A percentile compares a stretch with the other conserved stretches of the same genome.
Evolutionary conservation across 2,797 vertebrate species (phyloP).

Genomic region (Margarornis squamiger): DNA sequence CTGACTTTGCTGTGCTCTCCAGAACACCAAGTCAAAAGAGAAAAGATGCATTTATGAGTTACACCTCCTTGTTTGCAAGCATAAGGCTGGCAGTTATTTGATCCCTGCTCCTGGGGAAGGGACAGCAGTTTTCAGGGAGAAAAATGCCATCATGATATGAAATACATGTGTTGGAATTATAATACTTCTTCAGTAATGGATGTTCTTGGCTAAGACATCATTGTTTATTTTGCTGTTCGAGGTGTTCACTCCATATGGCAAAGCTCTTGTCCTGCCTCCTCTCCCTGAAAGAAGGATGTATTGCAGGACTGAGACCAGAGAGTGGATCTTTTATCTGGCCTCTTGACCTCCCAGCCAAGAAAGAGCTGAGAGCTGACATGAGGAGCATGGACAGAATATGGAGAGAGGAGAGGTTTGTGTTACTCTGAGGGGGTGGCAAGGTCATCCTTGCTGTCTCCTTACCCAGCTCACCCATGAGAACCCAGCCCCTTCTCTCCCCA

Average conservation of each 20-base stretch:
- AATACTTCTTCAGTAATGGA: neutral
- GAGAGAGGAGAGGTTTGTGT: neutral
- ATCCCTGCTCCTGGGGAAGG: neutral
- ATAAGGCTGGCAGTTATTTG: neutral
- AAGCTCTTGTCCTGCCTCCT: neutral
- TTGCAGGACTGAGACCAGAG: neutral
- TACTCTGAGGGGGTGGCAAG: neutral
- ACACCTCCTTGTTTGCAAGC: neutral
- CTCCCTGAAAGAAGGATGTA: neutral
- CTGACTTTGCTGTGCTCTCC: neutral
- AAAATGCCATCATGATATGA: neutral
- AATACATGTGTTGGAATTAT: neutral
- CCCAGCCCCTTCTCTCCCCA: neutral
- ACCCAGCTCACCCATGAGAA: accelerated
- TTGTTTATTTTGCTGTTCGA: neutral
- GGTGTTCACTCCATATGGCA: neutral
- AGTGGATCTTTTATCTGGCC: neutral
- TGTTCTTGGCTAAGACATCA: neutral
- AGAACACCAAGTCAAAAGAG: neutral
- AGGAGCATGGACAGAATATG: neutral
- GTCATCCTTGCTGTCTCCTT: neutral
- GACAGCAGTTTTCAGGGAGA: neutral
- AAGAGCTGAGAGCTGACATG: neutral
- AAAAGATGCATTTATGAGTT: neutral
- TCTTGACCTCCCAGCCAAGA: neutral